Conservation (phyloP, 2,797 vertebrate genomes). For the Thripadectes ignobilis region DNA sequence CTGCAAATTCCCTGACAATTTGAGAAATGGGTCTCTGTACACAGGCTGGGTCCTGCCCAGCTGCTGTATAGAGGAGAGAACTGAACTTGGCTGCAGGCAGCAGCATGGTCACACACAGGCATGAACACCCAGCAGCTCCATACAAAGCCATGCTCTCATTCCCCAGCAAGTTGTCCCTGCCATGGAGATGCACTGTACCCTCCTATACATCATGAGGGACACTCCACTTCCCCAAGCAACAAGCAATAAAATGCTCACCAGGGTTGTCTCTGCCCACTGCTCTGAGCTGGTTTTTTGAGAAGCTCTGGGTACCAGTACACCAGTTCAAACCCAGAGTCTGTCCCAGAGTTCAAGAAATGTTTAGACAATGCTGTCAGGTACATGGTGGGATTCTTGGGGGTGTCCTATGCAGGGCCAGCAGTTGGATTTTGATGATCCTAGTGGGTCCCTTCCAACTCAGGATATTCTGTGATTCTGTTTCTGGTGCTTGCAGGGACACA, state of each 20-base stretch:
- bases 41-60: not conserved
- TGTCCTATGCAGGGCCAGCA: not conserved
- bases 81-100: not conserved
- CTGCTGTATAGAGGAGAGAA: not conserved
- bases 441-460: not conserved
- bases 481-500: fast-evolving
- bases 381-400: not conserved
- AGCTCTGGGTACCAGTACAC: not conserved
- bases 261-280: not conserved
- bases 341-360: not conserved
- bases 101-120: not conserved
- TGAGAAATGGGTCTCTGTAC: not conserved
- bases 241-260: not conserved
- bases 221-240: not conserved
- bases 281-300: not conserved
- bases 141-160: fast-evolving
- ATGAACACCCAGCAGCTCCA: fast-evolving
- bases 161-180: not conserved
- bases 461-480: not conserved
- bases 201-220: not conserved
- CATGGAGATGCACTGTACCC: fast-evolving
- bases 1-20: fast-evolving
- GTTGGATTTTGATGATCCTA: not conserved
- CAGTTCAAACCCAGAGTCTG: not conserved
- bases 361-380: not conserved